Conservation (phyloP, 1,140 invertebrate species). For the Neotoxoptera formosana region DNA sequence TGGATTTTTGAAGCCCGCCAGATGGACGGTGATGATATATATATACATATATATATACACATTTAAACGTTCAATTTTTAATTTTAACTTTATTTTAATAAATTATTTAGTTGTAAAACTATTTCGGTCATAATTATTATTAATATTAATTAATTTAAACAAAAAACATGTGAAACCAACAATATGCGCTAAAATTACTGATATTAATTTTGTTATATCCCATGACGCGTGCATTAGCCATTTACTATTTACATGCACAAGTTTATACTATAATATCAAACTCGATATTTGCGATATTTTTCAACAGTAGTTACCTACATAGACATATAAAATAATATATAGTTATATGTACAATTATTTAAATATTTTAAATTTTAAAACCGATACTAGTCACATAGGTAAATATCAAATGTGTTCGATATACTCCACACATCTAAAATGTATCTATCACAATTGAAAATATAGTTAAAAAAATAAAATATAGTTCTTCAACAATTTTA, state of each 20-base stretch:
- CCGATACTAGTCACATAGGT: not conserved
- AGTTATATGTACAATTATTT: not conserved
- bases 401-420: not conserved
- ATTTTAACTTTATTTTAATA: not conserved
- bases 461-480: not conserved
- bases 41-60: not conserved
- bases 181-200: not conserved
- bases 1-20: slow-evolving; percentile 34
- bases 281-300: not conserved
- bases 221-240: not conserved
- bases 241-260: not conserved
- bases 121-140: not conserved
- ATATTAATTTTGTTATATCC: not conserved
- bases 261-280: not conserved
- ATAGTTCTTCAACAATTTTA: not conserved
- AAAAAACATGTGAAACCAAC: not conserved
- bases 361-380: not conserved
- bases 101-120: not conserved
- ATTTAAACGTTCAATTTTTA: not conserved
- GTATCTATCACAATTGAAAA: not conserved
- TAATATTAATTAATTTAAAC: not conserved
- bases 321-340: not conserved
- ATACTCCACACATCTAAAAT: not conserved
- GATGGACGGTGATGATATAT: not conserved
- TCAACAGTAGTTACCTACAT: not conserved